phyloP scores from a whole-genome alignment of 2,113 vertebrate genomes.

The Poecile atricapillus region DNA sequence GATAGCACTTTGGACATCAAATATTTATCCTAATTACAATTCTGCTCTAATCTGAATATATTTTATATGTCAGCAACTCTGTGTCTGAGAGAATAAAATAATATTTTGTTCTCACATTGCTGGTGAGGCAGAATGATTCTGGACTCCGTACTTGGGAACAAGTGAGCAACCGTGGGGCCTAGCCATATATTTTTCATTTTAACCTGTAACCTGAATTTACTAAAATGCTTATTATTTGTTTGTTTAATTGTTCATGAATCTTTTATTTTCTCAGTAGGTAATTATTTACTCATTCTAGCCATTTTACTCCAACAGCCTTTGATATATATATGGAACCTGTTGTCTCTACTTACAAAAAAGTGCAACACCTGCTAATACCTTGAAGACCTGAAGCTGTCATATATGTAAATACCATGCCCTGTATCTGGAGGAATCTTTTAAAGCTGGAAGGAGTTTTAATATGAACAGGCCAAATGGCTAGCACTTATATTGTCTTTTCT shows the following conservation, averaged over 20 bases:
- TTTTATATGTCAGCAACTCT: slow-evolving; percentile 17
- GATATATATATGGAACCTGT: background rate
- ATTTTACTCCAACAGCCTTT: background rate
- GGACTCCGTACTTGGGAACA: background rate
- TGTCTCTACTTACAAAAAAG: background rate
- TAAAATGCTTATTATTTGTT: background rate
- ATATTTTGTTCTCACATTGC: background rate
- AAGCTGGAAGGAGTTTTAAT: background rate
- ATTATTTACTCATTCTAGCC: background rate
- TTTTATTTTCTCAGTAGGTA: background rate
- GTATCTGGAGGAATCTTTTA: background rate
- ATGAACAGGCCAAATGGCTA: background rate
- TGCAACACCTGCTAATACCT: background rate
- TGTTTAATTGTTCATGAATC: background rate
- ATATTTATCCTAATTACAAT: slow-evolving; percentile 66
- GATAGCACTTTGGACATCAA: slow-evolving; percentile 47
- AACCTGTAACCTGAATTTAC: background rate
- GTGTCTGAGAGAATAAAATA: background rate
- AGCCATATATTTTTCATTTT: background rate
- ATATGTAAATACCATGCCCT: background rate
- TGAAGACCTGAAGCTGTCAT: background rate
- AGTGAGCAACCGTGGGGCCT: background rate
- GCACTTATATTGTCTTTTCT: background rate
- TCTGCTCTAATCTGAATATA: slow-evolving; percentile 34
- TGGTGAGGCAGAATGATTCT: background rate